Conservation (phyloP, 2,888 invertebrate species). For the Patella pellucida region DNA sequence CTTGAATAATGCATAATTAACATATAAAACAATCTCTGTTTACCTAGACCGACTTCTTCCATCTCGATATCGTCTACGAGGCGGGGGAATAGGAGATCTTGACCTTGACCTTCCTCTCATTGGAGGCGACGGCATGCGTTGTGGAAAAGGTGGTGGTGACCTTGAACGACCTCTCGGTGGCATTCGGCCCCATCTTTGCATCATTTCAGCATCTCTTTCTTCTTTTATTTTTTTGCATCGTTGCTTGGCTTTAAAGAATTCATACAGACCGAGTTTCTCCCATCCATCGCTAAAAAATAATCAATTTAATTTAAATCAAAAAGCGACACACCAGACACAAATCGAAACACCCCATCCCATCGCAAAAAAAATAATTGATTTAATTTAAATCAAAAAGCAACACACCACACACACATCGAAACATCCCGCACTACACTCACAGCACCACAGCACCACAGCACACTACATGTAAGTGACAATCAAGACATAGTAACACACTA, state of each 20-base stretch:
- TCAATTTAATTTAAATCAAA: too few relatives aligned
- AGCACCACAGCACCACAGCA: too few relatives aligned
- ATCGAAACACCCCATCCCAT: too few relatives aligned
- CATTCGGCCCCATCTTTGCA: constrained; percentile 33
- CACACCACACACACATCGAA: too few relatives aligned
- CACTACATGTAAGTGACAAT: too few relatives aligned
- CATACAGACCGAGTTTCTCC: constrained; percentile 97
- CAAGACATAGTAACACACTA: too few relatives aligned
- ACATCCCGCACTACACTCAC: too few relatives aligned
- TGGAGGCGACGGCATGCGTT: constrained; percentile 36
- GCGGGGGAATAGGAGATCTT: constrained; percentile 61
- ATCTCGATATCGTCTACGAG: neutral
- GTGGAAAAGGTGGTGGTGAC: constrained; percentile 44
- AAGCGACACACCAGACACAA: too few relatives aligned
- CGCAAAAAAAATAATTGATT: too few relatives aligned
- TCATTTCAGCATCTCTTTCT: constrained; percentile 36
- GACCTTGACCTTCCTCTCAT: constrained; percentile 61
- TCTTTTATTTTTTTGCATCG: constrained; percentile 86
- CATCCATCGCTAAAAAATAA: constrained; percentile 83
- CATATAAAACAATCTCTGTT: neutral
- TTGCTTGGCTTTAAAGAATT: constrained; percentile 97
- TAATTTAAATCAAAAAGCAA: too few relatives aligned
- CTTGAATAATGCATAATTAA: too few relatives aligned
- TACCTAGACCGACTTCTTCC: neutral
- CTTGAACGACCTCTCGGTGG: constrained; percentile 39